These are phyloP conservation scores for Balaenoptera acutorostrata DNA, from an alignment of 2,113 vertebrate species.

Conservation along the genomic window DNA sequence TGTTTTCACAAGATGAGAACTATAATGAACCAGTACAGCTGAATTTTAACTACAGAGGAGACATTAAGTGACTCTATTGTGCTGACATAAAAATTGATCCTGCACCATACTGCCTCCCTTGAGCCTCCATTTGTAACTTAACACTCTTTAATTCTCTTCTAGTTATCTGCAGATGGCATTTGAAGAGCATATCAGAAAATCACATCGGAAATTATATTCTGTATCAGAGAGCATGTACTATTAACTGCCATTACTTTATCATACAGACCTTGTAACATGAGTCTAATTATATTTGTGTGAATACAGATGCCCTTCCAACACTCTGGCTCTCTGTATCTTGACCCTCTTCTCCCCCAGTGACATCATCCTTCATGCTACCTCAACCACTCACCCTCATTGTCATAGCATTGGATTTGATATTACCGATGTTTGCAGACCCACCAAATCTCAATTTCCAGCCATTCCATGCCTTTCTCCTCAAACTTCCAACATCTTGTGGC, in stretches of 20 bases:
- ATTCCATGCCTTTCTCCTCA: not conserved
- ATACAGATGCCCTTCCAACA: not conserved
- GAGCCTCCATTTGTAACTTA: not conserved
- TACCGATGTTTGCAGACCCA: not conserved
- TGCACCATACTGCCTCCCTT: not conserved
- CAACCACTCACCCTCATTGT: not conserved
- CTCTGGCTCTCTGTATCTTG: not conserved
- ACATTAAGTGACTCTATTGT: not conserved
- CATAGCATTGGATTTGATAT: not conserved
- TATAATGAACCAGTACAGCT: not conserved
- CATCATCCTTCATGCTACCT: not conserved
- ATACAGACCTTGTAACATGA: not conserved
- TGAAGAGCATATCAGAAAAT: not conserved
- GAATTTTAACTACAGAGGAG: constrained; percentile 7
- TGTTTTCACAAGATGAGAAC: not conserved
- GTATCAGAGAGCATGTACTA: not conserved
- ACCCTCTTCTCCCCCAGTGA: not conserved
- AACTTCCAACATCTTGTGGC: not conserved
- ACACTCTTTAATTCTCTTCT: not conserved
- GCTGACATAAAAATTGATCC: not conserved
- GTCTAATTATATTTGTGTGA: not conserved
- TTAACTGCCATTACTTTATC: not conserved
- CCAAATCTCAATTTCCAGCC: not conserved
- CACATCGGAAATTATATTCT: not conserved
- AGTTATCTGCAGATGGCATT: not conserved